Evolutionary conservation across 2,888 invertebrate species (phyloP), one percentile per base, ranked within the genome.

Genomic region (Fabriciana adippe): DNA sequence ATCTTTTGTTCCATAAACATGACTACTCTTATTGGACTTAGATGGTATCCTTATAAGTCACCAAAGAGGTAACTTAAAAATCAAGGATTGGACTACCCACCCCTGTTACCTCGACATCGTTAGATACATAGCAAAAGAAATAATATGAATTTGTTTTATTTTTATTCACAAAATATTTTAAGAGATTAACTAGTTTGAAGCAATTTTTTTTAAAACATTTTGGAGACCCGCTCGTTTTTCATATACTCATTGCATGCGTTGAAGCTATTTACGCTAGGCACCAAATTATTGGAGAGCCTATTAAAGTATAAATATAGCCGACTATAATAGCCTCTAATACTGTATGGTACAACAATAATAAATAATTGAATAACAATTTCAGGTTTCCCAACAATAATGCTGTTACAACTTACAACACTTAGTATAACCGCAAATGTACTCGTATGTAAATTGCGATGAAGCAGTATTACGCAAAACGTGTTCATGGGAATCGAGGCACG

Each of bases 401-500:
- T 48, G 50, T 48, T 50, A 55, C 55, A 41, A 54, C 54, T 48
- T 50, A 55, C 55, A 41, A 60, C 54, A 35, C 35, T 41, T 61
- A 61, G 55, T 59, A 61, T 50, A 61, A 61, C 66, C 65, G 57
- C 56, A 62, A 61, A 64, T 41, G 56, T 18, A 18, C 18, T 18
- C 18, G 18, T 47, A 61, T 70, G 56, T 63, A 54, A 47, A 65
- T 55, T 35, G 55, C 47, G 45, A 67, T 59, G 41, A 64, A 60
- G 65, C 31, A 48, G 48, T 59, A 64, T 47, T 55, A 35, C 59
- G 26, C 86, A 84, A 86, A 89, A 87, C 85, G 84, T 86, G 86
- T 87, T 87, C 84, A 86, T 87, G 87, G 86, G 73, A 57, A 77
- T 78, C 67, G 69, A 81, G 82, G 83, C 81, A 85, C 84, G 82